phyloP scores from a whole-genome alignment of 2,888 invertebrate genomes.

The Mesodorylaimus sp. region DNA sequence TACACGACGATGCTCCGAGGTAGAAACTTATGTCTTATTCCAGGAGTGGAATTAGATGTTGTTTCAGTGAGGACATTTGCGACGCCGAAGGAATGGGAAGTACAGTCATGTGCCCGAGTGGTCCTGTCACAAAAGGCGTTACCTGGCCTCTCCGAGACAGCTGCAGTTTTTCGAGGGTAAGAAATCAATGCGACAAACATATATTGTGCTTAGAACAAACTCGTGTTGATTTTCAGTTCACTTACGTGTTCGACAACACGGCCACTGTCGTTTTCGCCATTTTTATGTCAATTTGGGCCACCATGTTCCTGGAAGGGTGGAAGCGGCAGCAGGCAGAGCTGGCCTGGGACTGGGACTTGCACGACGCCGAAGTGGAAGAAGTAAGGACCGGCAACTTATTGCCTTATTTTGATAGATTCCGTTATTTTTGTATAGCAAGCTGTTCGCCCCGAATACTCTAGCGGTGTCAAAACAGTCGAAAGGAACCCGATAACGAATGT shows the following conservation, averaged over 20 bases:
- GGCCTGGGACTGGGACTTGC: constrained; percentile 90
- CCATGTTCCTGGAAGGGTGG: constrained; percentile 82
- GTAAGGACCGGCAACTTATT: no score
- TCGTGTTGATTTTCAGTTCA: constrained; percentile 30
- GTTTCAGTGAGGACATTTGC: constrained; percentile 57
- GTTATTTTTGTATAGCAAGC: constrained; percentile 25
- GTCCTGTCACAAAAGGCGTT: no score
- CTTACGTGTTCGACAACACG: constrained; percentile 82
- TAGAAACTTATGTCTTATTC: no score
- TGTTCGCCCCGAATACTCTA: constrained; percentile 72
- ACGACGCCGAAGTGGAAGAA: constrained; percentile 57
- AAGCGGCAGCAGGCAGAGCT: constrained; percentile 74
- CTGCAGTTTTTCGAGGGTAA: constrained; percentile 67
- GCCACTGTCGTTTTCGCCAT: constrained; percentile 83
- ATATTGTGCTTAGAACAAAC: not conserved
- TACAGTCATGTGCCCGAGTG: constrained; percentile 67
- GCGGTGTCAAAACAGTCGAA: constrained; percentile 58
- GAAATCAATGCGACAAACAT: no score
- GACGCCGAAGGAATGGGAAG: constrained; percentile 51
- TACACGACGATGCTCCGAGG: constrained; percentile 65
- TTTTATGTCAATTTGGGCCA: constrained; percentile 91
- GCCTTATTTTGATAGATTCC: no score
- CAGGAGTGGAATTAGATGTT: no score
- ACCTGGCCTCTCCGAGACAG: constrained; percentile 65
- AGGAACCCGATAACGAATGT: constrained; percentile 70